A percentile compares a stretch with the other conserved stretches of the same genome.
These are phyloP conservation scores for Archips crataeganus DNA, from an alignment of 2,888 invertebrate species.

Conservation along the genomic window DNA sequence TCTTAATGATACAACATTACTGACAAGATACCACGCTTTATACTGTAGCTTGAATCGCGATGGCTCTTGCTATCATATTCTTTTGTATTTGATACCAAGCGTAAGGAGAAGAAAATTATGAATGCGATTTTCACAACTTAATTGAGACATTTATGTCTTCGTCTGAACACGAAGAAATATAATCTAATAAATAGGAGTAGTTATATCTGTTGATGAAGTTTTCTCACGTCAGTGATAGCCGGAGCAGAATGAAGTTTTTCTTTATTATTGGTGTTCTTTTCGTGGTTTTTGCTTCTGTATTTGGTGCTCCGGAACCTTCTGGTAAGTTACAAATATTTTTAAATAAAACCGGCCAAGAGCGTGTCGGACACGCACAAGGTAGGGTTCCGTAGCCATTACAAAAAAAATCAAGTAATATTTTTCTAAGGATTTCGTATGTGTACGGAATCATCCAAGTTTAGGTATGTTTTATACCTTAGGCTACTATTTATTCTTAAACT, in stretches of 20 bases:
- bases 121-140: not conserved
- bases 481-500: too few species aligned
- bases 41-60: not conserved
- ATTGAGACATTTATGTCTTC: not conserved
- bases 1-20: constrained; percentile 14
- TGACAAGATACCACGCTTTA: not conserved
- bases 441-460: too few species aligned
- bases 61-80: constrained; percentile 7
- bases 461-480: too few species aligned
- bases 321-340: constrained; percentile 13
- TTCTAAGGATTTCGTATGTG: too few species aligned
- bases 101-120: not conserved
- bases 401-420: too few species aligned
- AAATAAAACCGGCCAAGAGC: too few species aligned
- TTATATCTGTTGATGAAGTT: constrained; percentile 12
- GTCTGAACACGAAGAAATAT: constrained; percentile 13
- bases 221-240: constrained; percentile 27
- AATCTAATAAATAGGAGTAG: constrained; percentile 15
- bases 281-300: constrained; percentile 8
- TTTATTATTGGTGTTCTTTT: constrained; percentile 16
- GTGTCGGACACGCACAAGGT: too few species aligned
- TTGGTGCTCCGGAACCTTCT: not conserved
- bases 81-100: not conserved
- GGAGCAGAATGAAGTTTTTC: constrained; percentile 23
- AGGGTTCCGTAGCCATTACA: too few species aligned